Conservation (phyloP, 1,140 invertebrate genomes). For the Drosophila nebulosa region DNA sequence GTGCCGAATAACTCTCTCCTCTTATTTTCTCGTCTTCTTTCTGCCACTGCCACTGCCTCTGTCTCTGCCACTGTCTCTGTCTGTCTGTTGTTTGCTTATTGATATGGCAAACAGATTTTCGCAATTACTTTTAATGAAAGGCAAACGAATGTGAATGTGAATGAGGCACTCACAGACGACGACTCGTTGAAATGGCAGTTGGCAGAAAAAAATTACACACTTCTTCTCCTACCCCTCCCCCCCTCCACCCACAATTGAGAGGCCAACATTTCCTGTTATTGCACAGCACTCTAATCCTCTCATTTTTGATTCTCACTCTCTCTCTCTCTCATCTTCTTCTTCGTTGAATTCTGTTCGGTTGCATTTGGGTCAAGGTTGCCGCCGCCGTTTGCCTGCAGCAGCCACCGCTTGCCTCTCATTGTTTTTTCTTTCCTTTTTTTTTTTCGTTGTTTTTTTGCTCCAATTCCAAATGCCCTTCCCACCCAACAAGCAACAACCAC, state of each 20-base stretch:
- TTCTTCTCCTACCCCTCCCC: too few species aligned
- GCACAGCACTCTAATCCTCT: neutral
- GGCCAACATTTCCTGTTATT: slow-evolving; percentile 27
- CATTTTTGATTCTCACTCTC: neutral
- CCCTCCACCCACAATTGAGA: neutral
- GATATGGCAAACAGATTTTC: slow-evolving; percentile 63
- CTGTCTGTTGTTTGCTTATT: slow-evolving; percentile 27
- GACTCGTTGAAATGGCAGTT: slow-evolving; percentile 11
- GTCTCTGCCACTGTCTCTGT: neutral
- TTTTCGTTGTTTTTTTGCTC: neutral
- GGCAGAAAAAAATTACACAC: neutral
- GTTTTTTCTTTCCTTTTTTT: neutral
- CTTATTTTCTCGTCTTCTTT: neutral
- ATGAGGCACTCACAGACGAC: slow-evolving; percentile 19
- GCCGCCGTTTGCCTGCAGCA: slow-evolving; percentile 31
- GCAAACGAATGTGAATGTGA: slow-evolving; percentile 26
- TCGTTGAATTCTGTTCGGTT: slow-evolving; percentile 8
- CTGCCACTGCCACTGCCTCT: neutral
- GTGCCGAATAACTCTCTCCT: neutral
- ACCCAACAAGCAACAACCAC: neutral
- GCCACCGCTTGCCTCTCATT: slow-evolving; percentile 11
- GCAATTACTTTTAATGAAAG: slow-evolving; percentile 59
- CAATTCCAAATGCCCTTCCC: slow-evolving; percentile 37
- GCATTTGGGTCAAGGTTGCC: slow-evolving; percentile 65
- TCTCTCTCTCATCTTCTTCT: neutral